phyloP scores from a whole-genome alignment of 2,797 vertebrate species.

The Macropus fuliginosus region DNA sequence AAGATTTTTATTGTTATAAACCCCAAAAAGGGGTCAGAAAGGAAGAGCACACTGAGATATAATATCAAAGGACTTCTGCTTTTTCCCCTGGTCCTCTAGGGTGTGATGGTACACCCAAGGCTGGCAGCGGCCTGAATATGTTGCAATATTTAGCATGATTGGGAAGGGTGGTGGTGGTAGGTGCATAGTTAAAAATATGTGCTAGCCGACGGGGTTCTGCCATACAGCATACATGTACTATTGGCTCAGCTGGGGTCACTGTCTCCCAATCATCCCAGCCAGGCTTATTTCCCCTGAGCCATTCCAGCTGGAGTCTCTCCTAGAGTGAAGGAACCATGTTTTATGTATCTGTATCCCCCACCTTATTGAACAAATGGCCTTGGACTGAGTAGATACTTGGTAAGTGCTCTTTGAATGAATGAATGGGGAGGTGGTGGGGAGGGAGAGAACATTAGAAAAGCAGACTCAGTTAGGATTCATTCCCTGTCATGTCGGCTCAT shows the following conservation, averaged over 20 bases:
- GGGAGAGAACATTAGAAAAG: neutral
- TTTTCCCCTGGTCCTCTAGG: neutral
- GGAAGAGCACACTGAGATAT: neutral
- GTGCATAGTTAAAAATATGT: neutral
- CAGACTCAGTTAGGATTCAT: neutral
- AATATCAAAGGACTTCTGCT: neutral
- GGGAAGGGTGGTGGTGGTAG: neutral
- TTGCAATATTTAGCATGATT: neutral
- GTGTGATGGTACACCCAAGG: neutral
- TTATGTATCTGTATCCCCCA: neutral
- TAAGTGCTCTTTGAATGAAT: conserved; percentile 7
- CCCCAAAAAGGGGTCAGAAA: neutral
- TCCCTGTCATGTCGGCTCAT: neutral
- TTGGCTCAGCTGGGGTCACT: neutral
- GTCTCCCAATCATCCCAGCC: neutral
- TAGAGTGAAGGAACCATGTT: neutral
- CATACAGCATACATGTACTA: neutral
- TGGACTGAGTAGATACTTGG: neutral
- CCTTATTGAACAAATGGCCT: neutral
- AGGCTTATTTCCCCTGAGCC: neutral
- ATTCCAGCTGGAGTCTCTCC: neutral
- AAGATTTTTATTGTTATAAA: neutral
- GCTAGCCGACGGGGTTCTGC: neutral
- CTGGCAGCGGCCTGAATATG: neutral
- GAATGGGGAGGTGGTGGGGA: neutral